Percentiles rank a stretch among this genome's conserved stretches.
Conservation (phyloP, 2,888 invertebrate species). For the Hedya salicella region DNA sequence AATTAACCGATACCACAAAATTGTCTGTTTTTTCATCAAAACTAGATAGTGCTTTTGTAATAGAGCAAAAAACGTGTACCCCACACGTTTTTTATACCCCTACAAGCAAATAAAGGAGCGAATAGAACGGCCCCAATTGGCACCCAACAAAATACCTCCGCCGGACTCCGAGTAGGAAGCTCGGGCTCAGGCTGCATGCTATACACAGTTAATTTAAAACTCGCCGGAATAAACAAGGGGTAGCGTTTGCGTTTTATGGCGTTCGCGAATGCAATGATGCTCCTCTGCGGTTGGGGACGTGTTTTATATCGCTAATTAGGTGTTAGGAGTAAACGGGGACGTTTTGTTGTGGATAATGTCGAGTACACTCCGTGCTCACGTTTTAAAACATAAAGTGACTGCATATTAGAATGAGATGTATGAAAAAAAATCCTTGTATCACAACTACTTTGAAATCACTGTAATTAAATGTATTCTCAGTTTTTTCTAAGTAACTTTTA, state of each 20-base stretch:
- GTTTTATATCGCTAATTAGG: slow-evolving; percentile 85
- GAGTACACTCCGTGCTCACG: slow-evolving; percentile 7
- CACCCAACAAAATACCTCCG: slow-evolving; percentile 59
- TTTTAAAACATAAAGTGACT: slow-evolving; percentile 1
- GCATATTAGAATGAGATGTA: not conserved
- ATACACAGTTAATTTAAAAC: slow-evolving; percentile 85
- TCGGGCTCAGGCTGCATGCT: slow-evolving; percentile 56
- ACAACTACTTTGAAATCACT: no score
- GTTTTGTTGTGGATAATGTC: slow-evolving; percentile 46
- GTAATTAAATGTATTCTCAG: no score
- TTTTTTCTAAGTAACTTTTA: no score
- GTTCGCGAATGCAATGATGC: slow-evolving; percentile 80
- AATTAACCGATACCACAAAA: no score
- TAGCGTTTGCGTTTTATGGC: slow-evolving; percentile 84
- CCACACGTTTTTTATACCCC: no score
- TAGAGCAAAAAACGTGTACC: no score
- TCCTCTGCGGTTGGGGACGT: slow-evolving; percentile 77
- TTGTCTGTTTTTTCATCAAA: no score
- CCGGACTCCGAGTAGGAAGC: slow-evolving; percentile 63
- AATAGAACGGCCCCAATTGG: slow-evolving; percentile 52
- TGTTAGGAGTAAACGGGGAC: slow-evolving; percentile 67
- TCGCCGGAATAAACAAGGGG: slow-evolving; percentile 84
- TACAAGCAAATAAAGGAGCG: not conserved
- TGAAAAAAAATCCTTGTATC: no score
- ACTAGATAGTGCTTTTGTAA: no score